These are phyloP conservation scores for Arvicanthis niloticus DNA, from an alignment of 2,113 vertebrate genomes.

Conservation along the genomic window DNA sequence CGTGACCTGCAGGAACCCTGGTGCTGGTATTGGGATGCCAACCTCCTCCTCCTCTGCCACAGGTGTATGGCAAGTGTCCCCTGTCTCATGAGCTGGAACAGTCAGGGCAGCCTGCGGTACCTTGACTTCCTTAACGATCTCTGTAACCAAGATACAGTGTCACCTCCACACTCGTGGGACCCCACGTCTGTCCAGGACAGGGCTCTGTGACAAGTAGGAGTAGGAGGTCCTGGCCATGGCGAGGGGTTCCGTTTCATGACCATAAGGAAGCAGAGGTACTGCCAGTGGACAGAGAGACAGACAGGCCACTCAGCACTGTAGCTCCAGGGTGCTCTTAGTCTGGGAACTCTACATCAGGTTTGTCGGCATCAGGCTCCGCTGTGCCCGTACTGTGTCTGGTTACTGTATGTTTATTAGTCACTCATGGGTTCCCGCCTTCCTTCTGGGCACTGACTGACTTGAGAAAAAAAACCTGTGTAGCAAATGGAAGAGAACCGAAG, in stretches of 20 bases:
- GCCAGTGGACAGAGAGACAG: neutral
- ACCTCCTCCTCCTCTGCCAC: slow-evolving; percentile 89
- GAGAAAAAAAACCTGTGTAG: neutral
- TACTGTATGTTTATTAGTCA: no score
- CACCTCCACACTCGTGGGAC: neutral
- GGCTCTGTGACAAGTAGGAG: neutral
- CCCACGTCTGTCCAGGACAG: neutral
- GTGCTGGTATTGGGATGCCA: slow-evolving; percentile 88
- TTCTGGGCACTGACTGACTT: neutral
- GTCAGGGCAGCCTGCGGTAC: slow-evolving; percentile 86
- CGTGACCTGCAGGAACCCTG: slow-evolving; percentile 94
- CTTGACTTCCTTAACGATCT: slow-evolving; percentile 89
- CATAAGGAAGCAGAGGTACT: neutral
- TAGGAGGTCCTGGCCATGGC: neutral
- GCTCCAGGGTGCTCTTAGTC: accelerated
- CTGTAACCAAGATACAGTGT: slow-evolving; percentile 80
- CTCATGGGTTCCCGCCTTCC: neutral
- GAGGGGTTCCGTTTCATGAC: neutral
- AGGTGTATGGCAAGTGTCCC: slow-evolving; percentile 86
- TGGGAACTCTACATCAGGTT: neutral
- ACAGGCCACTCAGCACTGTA: neutral
- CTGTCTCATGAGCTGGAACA: slow-evolving; percentile 87
- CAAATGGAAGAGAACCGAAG: neutral
- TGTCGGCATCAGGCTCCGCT: no score
- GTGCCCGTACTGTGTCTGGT: neutral